Evolutionary conservation across 2,888 invertebrate species (phyloP).

Genomic region (Cheilosia grossa): DNA sequence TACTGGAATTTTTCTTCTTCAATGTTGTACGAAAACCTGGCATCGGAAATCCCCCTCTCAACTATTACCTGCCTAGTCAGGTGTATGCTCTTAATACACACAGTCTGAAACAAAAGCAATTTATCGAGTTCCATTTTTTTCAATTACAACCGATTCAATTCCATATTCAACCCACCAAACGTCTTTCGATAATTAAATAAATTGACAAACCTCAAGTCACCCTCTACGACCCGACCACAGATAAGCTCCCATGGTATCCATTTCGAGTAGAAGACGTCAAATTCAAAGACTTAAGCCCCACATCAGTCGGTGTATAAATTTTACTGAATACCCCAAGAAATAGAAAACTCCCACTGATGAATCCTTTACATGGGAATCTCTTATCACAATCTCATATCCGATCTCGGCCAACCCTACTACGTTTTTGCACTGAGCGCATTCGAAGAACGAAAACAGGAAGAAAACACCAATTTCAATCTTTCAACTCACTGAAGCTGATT

Average conservation of each 20-base stretch:
- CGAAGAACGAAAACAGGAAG: slow-evolving; percentile 45
- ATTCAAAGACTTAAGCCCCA: slow-evolving; percentile 44
- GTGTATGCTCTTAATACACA: no score
- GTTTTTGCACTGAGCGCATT: slow-evolving; percentile 7
- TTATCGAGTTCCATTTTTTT: no score
- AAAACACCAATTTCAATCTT: slow-evolving; percentile 72
- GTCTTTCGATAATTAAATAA: slow-evolving; percentile 36
- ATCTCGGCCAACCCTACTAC: neutral
- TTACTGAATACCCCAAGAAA: slow-evolving; percentile 20
- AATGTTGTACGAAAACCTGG: no score
- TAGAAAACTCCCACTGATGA: slow-evolving; percentile 1
- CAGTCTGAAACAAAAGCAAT: no score
- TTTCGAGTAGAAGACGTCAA: slow-evolving; percentile 3
- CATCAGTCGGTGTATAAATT: slow-evolving; percentile 38
- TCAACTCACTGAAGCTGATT: slow-evolving; percentile 74
- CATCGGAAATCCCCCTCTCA: no score
- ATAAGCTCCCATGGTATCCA: neutral
- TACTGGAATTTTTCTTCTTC: no score
- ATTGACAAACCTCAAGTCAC: slow-evolving; percentile 31
- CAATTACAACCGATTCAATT: neutral
- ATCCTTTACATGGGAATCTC: slow-evolving; percentile 23
- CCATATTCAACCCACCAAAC: neutral
- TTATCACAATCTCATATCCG: neutral
- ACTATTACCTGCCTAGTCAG: no score
- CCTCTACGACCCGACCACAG: neutral